Evolutionary conservation across 2,797 vertebrate species (phyloP).

Genomic region (Scleropages formosus): DNA sequence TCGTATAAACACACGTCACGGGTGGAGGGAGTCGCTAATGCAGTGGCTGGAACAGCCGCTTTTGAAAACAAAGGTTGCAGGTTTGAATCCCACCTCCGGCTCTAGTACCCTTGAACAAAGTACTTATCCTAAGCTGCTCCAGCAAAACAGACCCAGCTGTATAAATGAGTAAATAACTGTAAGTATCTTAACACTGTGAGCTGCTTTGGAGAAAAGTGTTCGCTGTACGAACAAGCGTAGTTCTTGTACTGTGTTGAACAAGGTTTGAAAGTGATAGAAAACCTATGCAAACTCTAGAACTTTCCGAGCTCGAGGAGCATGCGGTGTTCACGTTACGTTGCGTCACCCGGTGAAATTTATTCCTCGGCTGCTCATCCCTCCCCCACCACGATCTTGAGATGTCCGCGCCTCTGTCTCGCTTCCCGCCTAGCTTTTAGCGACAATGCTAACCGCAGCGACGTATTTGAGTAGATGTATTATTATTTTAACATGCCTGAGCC

Average conservation of each 20-base stretch:
- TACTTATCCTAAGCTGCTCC: too few relatives aligned
- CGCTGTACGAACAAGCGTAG: too few relatives aligned
- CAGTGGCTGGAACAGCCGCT: too few relatives aligned
- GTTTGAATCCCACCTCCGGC: too few relatives aligned
- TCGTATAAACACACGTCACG: too few relatives aligned
- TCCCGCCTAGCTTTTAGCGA: not conserved
- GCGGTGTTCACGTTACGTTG: not conserved
- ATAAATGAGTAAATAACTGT: too few relatives aligned
- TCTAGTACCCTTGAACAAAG: too few relatives aligned
- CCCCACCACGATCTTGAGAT: not conserved
- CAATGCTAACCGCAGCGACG: not conserved
- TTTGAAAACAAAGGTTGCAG: too few relatives aligned
- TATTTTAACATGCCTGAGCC: constrained; percentile 44
- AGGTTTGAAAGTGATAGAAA: not conserved
- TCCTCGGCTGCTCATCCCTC: not conserved
- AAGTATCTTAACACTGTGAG: too few relatives aligned
- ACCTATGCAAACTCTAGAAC: not conserved
- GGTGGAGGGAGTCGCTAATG: too few relatives aligned
- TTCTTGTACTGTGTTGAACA: not conserved
- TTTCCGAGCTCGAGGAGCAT: not conserved
- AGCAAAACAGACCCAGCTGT: too few relatives aligned
- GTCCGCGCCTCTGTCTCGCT: not conserved
- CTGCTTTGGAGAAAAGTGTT: too few relatives aligned
- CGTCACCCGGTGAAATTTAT: not conserved
- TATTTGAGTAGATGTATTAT: not conserved